Conservation (phyloP, 2,113 vertebrate genomes). For the Hippoglossus stenolepis region DNA sequence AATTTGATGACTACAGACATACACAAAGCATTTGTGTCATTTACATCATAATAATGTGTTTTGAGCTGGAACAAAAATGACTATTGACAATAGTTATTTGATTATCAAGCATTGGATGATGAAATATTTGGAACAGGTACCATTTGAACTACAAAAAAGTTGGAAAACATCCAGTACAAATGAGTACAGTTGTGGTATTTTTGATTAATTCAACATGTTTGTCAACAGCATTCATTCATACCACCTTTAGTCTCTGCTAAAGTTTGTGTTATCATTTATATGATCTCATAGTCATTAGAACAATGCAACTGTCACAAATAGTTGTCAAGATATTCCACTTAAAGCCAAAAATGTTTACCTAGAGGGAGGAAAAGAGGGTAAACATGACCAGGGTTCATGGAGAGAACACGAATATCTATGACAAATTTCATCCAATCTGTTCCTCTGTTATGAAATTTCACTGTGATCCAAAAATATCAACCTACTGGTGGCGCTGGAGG, state of each 20-base stretch:
- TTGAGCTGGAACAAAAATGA: conserved; percentile 25
- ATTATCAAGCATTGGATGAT: conserved; percentile 1
- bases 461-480: no score
- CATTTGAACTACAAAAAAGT: not conserved
- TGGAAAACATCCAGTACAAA: not conserved
- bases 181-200: conserved; percentile 3
- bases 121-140: conserved; percentile 10
- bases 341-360: not conserved
- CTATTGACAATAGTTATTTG: not conserved
- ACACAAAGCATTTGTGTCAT: conserved; percentile 41
- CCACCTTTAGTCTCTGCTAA: conserved; percentile 6
- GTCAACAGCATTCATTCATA: conserved; percentile 4
- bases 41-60: conserved; percentile 7
- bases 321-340: not conserved
- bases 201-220: not conserved
- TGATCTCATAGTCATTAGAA: conserved; percentile 3
- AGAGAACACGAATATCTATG: not conserved
- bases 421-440: no score
- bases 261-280: conserved; percentile 37
- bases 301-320: not conserved
- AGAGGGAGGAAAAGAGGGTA: not conserved
- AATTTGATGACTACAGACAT: conserved; percentile 12
- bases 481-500: not conserved
- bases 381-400: not conserved
- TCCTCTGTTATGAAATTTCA: no score